Base-by-base conservation (phyloP, 1,140 invertebrate species). In the Megalopta genalis region DNA sequence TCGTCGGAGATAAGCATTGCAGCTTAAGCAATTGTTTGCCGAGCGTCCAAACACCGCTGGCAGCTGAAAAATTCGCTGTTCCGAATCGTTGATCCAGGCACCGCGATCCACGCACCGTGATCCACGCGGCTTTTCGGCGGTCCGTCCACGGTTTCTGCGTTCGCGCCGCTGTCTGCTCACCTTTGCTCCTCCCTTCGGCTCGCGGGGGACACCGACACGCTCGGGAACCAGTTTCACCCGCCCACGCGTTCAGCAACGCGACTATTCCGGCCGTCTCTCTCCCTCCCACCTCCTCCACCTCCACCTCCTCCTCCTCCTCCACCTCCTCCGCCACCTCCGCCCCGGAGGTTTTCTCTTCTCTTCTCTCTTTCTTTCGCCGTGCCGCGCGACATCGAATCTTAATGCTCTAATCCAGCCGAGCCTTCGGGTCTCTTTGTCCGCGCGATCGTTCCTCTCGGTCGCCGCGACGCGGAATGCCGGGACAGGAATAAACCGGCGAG, bases 131-230 rank as follows among this genome's bases (percentile, higher is more conserved):
- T 46, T 46, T 46, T 46, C 42, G 42, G 42, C 3, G 42, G 42
- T 46, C 10, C 42, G 14, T 46, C 10, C 2, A 12, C 42, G 10
- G 10, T 2, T 12, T 10, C 10, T 14, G 42, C 42, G 54, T 57
- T 57, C 54, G 54, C 54, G 54, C 21, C 49, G 49, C 16, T 52
- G 49, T 52, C 21, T 57, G 54, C 54, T 57, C 54, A 57, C 54
- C n/a, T 57, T 57, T 57, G 54, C 54, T 57, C 54, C 54, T 57
- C 54, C 54, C 54, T 57, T 57, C 54, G 54, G 54, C 54, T 57
- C 5, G 8, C 21, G n/a, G 18, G 21, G 54, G 21, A 57, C n/a
- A 57, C 54, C 54, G 54, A 57, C 54, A 57, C 21, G 54, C 54
- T n/a, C 21, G 21, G 54, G 54, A 57, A 57, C 54, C 54, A 57